Evolutionary conservation across 2,797 vertebrate genomes (phyloP).

Genomic region (Dicrostonyx torquatus): DNA sequence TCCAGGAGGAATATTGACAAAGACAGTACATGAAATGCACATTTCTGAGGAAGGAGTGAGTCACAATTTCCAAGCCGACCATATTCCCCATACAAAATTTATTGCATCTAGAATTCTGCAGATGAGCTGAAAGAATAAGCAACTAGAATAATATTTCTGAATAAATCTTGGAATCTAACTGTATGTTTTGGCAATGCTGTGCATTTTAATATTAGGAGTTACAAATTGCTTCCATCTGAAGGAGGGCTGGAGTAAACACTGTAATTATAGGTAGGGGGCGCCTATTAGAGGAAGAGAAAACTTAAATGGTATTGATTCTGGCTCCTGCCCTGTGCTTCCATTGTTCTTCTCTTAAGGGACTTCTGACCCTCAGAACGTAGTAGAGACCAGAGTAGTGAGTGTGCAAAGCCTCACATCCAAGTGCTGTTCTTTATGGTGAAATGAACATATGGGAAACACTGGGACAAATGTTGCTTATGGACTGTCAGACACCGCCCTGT

Average conservation of each 20-base stretch:
- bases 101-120: background rate
- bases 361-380: background rate
- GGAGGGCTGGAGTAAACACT: background rate
- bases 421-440: background rate
- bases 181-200: background rate
- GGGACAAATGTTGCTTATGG: background rate
- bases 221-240: background rate
- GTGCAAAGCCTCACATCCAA: background rate
- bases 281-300: background rate
- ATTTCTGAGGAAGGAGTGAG: slow-evolving; percentile 33
- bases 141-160: background rate
- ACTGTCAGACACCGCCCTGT: background rate
- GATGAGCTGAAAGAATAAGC: background rate
- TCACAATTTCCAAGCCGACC: slow-evolving; percentile 37
- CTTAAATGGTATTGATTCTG: background rate
- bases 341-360: background rate
- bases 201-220: background rate
- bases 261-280: background rate
- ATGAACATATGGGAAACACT: background rate
- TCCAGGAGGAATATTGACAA: slow-evolving; percentile 21
- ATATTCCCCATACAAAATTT: background rate
- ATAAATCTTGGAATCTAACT: background rate
- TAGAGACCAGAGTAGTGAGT: background rate
- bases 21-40: background rate
- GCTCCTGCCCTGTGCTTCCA: background rate